These are phyloP conservation scores for Typhlichthys eigenmanni DNA, from an alignment of 2,797 vertebrate genomes.

Conservation along the genomic window DNA sequence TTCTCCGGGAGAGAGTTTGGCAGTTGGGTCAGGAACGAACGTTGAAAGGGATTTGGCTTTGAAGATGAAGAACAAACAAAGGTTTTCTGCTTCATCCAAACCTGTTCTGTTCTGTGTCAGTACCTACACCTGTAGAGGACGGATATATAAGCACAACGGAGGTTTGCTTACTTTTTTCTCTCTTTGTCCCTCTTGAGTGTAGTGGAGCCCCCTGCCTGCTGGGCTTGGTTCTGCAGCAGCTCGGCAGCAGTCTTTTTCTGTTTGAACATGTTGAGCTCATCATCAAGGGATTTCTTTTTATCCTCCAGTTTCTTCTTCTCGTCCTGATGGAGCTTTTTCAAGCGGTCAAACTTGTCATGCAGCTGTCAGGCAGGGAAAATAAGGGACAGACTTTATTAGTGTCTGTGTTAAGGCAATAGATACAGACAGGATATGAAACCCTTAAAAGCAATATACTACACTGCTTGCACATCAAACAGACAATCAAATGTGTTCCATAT, in stretches of 20 bases:
- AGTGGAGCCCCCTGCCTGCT: slow-evolving; percentile 95
- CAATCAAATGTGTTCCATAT: too few species aligned
- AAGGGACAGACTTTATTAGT: not conserved
- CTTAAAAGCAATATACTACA: not conserved
- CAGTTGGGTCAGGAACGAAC: too few species aligned
- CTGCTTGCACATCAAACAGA: too few species aligned
- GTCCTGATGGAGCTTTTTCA: slow-evolving; percentile 97
- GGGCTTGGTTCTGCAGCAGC: slow-evolving; percentile 91
- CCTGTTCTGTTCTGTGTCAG: too few species aligned
- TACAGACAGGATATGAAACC: not conserved
- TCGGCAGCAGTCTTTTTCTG: slow-evolving; percentile 97
- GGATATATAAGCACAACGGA: slow-evolving; percentile 23
- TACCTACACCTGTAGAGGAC: too few species aligned
- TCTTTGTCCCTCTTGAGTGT: slow-evolving; percentile 99
- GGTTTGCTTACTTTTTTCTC: slow-evolving; percentile 96
- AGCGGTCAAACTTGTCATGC: slow-evolving; percentile 96
- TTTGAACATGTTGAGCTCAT: slow-evolving; percentile 95
- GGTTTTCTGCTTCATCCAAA: too few species aligned
- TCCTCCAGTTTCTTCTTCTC: slow-evolving; percentile 99
- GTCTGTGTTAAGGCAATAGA: not conserved
- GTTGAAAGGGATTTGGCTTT: too few species aligned
- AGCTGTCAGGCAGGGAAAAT: slow-evolving; percentile 71
- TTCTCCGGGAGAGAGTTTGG: too few species aligned
- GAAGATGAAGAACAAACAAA: too few species aligned
- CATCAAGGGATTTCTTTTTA: slow-evolving; percentile 93